Conservation (phyloP, 1,140 invertebrate genomes). For the Drosophila burlai region DNA sequence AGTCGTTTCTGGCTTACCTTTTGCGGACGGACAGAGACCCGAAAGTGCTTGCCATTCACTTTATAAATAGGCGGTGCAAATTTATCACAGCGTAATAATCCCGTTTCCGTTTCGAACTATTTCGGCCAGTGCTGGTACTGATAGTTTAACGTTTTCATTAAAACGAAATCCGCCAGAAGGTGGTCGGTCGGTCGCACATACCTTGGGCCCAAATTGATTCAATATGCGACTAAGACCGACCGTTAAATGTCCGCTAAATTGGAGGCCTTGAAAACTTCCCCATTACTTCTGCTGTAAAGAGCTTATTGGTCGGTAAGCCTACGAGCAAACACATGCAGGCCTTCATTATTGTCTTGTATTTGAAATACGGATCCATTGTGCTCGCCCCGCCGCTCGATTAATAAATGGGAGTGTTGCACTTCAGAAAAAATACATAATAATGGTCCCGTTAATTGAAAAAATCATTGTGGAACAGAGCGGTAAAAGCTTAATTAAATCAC, state of each 20-base stretch:
- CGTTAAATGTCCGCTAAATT: constrained; percentile 47
- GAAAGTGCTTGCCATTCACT: constrained; percentile 49
- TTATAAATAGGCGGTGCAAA: constrained; percentile 41
- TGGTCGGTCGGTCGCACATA: constrained; percentile 15
- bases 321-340: constrained; percentile 50
- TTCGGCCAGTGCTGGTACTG: constrained; percentile 1
- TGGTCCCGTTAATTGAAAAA: constrained; percentile 59
- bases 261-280: constrained; percentile 67
- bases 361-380: constrained; percentile 52
- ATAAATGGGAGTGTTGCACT: constrained; percentile 63
- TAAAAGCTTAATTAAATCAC: constrained; percentile 36
- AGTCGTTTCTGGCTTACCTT: constrained; percentile 31
- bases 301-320: constrained; percentile 42
- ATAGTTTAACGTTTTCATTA: constrained; percentile 24
- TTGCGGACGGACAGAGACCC: constrained; percentile 28
- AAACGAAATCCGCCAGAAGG: constrained; percentile 12
- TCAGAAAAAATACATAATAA: constrained; percentile 49
- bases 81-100: constrained; percentile 42
- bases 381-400: constrained; percentile 8
- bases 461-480: constrained; percentile 17
- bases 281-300: constrained; percentile 46
- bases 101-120: constrained; percentile 22
- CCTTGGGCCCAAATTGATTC: constrained; percentile 35
- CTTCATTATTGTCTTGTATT: constrained; percentile 45
- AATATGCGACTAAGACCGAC: constrained; percentile 26